Evolutionary conservation across 92 coral and sea anemone genomes (phyloP).

Genomic region (Parazoanthus atlanticus): DNA sequence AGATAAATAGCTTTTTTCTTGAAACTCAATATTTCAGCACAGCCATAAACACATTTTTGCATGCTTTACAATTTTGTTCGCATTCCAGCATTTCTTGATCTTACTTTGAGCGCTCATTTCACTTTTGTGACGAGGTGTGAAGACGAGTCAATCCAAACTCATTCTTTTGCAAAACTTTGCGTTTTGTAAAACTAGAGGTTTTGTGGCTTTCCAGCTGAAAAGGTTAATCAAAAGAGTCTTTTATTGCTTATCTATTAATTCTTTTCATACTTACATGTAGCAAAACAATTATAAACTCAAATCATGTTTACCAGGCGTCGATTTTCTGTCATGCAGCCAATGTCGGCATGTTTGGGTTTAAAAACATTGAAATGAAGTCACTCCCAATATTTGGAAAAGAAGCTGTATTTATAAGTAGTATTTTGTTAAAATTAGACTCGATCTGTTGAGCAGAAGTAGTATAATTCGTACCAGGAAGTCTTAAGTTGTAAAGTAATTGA

Average conservation of each 20-base stretch:
- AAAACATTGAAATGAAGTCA: background rate
- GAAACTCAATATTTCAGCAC: background rate
- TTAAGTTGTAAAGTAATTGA: too few species aligned
- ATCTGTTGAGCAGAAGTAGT: background rate
- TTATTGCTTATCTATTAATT: background rate
- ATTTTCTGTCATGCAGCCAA: background rate
- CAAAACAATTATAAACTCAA: background rate
- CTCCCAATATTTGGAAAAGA: background rate
- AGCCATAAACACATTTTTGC: conserved; percentile 31
- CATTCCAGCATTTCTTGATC: conserved; percentile 28
- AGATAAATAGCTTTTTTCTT: background rate
- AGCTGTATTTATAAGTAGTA: background rate
- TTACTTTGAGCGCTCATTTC: background rate
- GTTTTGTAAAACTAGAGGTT: background rate
- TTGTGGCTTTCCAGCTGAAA: background rate
- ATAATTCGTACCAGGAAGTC: background rate
- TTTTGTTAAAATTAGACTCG: background rate
- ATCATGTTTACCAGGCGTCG: background rate
- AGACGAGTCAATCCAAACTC: background rate
- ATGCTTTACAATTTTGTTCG: conserved; percentile 23
- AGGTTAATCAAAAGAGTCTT: background rate
- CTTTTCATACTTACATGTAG: background rate
- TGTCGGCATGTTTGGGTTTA: background rate
- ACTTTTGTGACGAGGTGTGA: background rate
- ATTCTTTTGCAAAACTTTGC: background rate